These are phyloP conservation scores for Amphiura filiformis DNA, from an alignment of 35 echinoderm and acorn worm genomes.

Conservation along the genomic window DNA sequence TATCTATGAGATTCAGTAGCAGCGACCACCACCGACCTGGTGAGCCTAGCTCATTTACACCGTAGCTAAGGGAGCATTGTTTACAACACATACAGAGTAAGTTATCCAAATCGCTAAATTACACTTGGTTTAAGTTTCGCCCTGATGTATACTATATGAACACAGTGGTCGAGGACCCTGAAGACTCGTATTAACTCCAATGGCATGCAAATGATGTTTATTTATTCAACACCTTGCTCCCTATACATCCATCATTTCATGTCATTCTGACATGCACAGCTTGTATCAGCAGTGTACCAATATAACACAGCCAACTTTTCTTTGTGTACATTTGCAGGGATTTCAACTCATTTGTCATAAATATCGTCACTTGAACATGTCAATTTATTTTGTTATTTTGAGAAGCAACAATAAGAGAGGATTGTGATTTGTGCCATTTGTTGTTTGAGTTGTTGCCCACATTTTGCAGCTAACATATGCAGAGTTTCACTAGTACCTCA, in stretches of 20 bases:
- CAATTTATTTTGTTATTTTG: too few relatives aligned
- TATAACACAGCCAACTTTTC: too few relatives aligned
- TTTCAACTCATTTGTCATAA: too few relatives aligned
- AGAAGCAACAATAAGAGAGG: too few relatives aligned
- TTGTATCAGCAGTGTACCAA: too few relatives aligned
- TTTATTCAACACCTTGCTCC: background rate
- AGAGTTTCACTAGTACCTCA: background rate
- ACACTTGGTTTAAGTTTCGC: background rate
- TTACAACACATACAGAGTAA: background rate
- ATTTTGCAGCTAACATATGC: too few relatives aligned
- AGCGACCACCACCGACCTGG: too few relatives aligned
- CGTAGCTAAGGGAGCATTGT: background rate
- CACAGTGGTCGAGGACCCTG: background rate
- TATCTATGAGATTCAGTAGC: too few relatives aligned
- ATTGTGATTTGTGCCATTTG: too few relatives aligned
- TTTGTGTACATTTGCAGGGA: too few relatives aligned
- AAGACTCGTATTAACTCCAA: conserved; percentile 2
- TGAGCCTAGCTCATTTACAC: background rate
- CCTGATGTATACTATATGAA: background rate
- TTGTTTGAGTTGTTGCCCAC: conserved; percentile 23
- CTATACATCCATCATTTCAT: background rate
- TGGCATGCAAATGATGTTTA: background rate
- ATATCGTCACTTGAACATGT: too few relatives aligned
- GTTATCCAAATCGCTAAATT: background rate
- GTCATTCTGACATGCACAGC: background rate